Conservation (phyloP, 2,113 vertebrate genomes). For the Bothrops jararaca region DNA sequence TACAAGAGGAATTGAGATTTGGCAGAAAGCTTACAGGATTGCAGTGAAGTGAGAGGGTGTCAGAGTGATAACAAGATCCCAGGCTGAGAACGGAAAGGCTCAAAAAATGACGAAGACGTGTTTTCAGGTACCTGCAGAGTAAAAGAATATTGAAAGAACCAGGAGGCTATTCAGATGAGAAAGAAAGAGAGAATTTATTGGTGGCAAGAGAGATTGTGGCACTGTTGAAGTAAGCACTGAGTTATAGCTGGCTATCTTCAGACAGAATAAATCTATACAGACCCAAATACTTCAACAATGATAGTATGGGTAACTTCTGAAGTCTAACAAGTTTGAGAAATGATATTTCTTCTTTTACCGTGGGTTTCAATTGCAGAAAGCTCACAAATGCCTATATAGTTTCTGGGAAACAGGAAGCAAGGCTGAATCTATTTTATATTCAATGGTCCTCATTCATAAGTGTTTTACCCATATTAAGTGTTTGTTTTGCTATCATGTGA, state of each 20-base stretch:
- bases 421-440: not conserved
- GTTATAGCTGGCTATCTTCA: not conserved
- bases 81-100: slow-evolving; percentile 38
- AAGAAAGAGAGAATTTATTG: accelerated
- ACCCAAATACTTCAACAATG: not conserved
- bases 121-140: slow-evolving; percentile 7
- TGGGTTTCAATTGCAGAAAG: not conserved
- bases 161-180: not conserved
- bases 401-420: not conserved
- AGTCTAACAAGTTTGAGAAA: not conserved
- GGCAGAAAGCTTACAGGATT: slow-evolving; percentile 27
- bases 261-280: not conserved
- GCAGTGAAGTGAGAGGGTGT: slow-evolving; percentile 26
- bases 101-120: slow-evolving; percentile 13
- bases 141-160: not conserved
- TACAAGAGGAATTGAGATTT: slow-evolving; percentile 30
- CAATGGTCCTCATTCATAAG: not conserved
- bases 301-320: not conserved
- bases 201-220: not conserved
- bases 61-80: slow-evolving; percentile 4
- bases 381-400: not conserved
- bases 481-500: not conserved
- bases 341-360: not conserved
- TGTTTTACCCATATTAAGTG: not conserved
- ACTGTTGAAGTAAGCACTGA: not conserved